These are phyloP conservation scores for Gibbula magus DNA, from an alignment of 2,888 invertebrate genomes.

Conservation along the genomic window DNA sequence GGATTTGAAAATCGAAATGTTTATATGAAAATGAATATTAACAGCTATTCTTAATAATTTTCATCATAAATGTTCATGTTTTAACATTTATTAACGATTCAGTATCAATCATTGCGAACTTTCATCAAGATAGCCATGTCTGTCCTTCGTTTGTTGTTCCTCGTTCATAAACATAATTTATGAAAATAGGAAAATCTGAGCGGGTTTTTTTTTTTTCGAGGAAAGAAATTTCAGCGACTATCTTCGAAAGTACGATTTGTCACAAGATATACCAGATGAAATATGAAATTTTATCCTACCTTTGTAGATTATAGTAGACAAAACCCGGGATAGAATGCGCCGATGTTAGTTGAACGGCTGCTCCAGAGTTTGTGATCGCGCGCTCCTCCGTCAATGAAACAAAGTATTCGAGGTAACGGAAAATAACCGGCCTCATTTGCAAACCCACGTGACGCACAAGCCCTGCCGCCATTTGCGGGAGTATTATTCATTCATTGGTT, in stretches of 20 bases:
- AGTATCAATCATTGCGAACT: background rate
- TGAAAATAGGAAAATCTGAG: background rate
- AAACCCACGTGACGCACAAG: background rate
- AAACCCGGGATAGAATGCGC: background rate
- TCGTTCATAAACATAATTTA: background rate
- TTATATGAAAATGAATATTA: no score
- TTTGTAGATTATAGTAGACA: background rate
- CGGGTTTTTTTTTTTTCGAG: background rate
- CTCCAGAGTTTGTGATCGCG: background rate
- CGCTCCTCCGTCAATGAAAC: constrained; percentile 1
- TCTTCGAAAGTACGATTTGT: background rate
- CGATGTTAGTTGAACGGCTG: background rate
- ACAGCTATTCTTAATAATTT: background rate
- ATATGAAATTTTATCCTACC: no score
- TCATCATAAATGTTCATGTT: background rate
- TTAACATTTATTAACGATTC: background rate
- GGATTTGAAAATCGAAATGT: no score
- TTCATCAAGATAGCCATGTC: background rate
- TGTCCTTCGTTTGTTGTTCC: background rate
- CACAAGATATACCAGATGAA: no score
- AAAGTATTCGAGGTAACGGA: background rate
- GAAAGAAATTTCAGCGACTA: background rate
- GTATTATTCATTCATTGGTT: background rate
- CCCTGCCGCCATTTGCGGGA: background rate
- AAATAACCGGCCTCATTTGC: constrained; percentile 1